Evolutionary conservation across 2,888 invertebrate genomes (phyloP), one percentile per base, ranked within the genome.

Genomic region (Agonopterix heracliana): DNA sequence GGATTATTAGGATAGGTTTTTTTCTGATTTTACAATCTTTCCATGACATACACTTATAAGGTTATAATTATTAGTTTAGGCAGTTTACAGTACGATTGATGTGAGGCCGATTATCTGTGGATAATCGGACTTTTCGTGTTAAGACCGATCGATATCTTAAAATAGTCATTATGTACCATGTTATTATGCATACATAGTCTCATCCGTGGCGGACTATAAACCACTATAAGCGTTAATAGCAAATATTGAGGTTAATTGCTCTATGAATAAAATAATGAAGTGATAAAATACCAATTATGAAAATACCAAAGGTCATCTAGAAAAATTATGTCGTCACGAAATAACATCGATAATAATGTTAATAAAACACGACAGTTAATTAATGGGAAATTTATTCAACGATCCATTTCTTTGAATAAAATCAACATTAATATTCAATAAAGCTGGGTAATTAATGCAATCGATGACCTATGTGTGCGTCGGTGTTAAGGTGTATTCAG

Each of bases 351-450:
- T 63, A 34, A 10, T 17, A 10, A 43, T 60, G 57, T 58, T 63
- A 63, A 65, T 61, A 60, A 60, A 63, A 56, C 59, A 60, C 54
- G 60, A 57, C 57, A 56, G 53, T 49, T 57, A 58, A 71, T 67
- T 61, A 64, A 64, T 66, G 68, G 67, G 71, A 67, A 66, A 66
- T 35, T 49, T 64, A 72, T 72, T 67, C 63, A 65, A 57, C 64
- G 62, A 69, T 70, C 63, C 61, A 68, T 61, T 67, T 63, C 62
- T 73, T 64, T 67, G 69, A 69, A 79, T 76, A 72, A 75, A 73
- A 74, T 71, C 55, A 64, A 66, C 69, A 76, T 81, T 78, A 74
- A 74, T 58, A 71, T 77, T 73, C 68, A 72, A 76, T 75, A 75
- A 70, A 70, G 68, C 66, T 26, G 66, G 62, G 57, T 64, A 68